Base-by-base conservation (phyloP, 1,140 invertebrate species). In the Drosophila auraria region DNA sequence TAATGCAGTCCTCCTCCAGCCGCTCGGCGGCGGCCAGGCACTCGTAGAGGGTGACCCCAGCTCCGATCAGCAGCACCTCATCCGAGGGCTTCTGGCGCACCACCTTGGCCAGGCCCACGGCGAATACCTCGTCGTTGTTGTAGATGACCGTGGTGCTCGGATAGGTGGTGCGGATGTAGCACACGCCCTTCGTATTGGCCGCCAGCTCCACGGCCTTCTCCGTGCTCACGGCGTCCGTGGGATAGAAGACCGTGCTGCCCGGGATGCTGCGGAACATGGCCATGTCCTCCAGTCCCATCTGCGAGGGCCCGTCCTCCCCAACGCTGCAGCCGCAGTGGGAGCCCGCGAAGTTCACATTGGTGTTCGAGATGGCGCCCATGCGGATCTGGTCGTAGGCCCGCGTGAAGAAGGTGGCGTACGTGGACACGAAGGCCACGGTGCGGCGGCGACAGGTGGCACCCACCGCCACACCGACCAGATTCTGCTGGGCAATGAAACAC, bases 401-500 rank as follows among this genome's bases (percentile, higher is more conserved):
- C 0, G 98, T 97, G 86, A 99, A 98, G 95, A 99, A 99, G 5
- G 98, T 97, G 42, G 99, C 99, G 94, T 99, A 99, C 1, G 99
- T 99, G 30, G 98, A 99, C 3, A 96, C 97, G 93, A 99, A 99
- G 6, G 97, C 95, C 51, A 99, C 95, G 5, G 97, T 96, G 68
- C 98, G 95, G 83, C 97, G 96, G 65, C 98, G 94, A 87, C 97
- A 98, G 49, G 97, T 96, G 40, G 96, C 96, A 23, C 99, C 99
- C 83, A 99, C 98, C 0, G 97, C 99, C 69, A 99, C 98, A 53
- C 99, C 98, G 79, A 99, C 97, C 82, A 99, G 93, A 94, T 99
- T 99, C 94, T 99, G 99, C 93, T 99, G 99, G 54, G 99, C 99
- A 90, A 99, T 99, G 94, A 97, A 99, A 93, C 99, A 99, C 94